phyloP scores from a whole-genome alignment of 1,140 invertebrate species.

The Drosophila suzukii region DNA sequence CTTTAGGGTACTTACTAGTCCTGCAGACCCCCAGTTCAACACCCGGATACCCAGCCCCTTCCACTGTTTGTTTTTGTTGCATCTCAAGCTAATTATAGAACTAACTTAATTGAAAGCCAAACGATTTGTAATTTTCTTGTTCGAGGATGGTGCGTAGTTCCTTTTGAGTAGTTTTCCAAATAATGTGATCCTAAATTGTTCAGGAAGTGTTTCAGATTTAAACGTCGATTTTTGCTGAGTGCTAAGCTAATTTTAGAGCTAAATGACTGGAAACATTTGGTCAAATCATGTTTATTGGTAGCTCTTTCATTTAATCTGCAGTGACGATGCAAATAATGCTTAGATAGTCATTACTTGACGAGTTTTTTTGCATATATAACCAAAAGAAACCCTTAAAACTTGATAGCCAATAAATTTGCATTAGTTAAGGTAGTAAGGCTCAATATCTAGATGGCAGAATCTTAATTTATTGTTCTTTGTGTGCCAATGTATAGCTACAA shows the following conservation, averaged over 20 bases:
- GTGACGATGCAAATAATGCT: background rate
- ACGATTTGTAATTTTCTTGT: slow-evolving; percentile 13
- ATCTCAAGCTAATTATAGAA: slow-evolving; percentile 76
- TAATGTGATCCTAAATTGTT: too few relatives aligned
- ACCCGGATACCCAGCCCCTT: slow-evolving; percentile 3
- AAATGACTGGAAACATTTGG: background rate
- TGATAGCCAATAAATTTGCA: too few relatives aligned
- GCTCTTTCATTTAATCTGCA: background rate
- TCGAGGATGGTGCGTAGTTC: slow-evolving; percentile 1
- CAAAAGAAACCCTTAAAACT: too few relatives aligned
- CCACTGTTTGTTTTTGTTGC: slow-evolving; percentile 55
- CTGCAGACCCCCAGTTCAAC: slow-evolving; percentile 2
- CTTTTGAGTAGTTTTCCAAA: background rate
- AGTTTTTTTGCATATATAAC: too few relatives aligned
- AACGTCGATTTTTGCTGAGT: too few relatives aligned
- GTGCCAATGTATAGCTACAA: too few relatives aligned
- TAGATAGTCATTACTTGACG: too few relatives aligned
- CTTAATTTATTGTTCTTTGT: too few relatives aligned
- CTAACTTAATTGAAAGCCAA: slow-evolving; percentile 61
- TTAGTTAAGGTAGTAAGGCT: too few relatives aligned
- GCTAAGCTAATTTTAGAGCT: background rate
- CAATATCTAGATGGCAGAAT: too few relatives aligned
- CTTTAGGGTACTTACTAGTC: background rate
- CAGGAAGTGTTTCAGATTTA: too few relatives aligned
- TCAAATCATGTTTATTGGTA: background rate